Evolutionary conservation across 2,797 vertebrate species (phyloP).

Genomic region (Sebastes taczanowskii): DNA sequence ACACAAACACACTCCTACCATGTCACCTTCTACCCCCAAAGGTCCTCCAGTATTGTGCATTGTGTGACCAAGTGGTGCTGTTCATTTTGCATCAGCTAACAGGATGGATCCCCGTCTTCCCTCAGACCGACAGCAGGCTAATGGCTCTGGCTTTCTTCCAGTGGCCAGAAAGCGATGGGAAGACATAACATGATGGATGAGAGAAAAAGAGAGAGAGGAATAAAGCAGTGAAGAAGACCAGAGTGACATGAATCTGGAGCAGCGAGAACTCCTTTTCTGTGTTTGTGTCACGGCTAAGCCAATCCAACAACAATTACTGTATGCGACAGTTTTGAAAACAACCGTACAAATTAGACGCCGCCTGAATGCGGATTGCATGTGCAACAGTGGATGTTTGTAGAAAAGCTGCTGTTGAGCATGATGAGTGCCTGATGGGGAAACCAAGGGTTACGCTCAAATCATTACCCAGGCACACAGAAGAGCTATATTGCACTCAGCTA

Average conservation of each 20-base stretch:
- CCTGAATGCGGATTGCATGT: slow-evolving; percentile 31
- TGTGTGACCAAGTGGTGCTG: slow-evolving; percentile 43
- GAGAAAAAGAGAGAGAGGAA: slow-evolving; percentile 23
- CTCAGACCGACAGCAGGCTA: slow-evolving; percentile 74
- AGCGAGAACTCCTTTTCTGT: slow-evolving; percentile 18
- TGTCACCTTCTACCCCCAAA: slow-evolving; percentile 31
- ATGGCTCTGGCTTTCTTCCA: slow-evolving; percentile 77
- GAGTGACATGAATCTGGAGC: slow-evolving; percentile 40
- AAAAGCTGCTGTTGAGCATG: slow-evolving; percentile 23
- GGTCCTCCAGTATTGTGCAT: slow-evolving; percentile 29
- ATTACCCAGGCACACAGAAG: slow-evolving; percentile 31
- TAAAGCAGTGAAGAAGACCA: slow-evolving; percentile 41
- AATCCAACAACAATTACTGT: slow-evolving; percentile 32
- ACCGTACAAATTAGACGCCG: slow-evolving; percentile 41
- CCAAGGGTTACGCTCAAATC: slow-evolving; percentile 34
- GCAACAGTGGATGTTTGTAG: background rate
- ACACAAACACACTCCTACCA: background rate
- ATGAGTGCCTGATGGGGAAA: slow-evolving; percentile 37
- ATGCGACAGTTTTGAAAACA: slow-evolving; percentile 53
- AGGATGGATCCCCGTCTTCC: slow-evolving; percentile 71
- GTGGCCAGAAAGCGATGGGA: slow-evolving; percentile 51
- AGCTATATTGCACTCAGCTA: slow-evolving; percentile 42
- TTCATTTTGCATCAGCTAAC: slow-evolving; percentile 70
- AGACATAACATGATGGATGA: slow-evolving; percentile 48
- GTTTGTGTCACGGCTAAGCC: slow-evolving; percentile 34